Evolutionary conservation across 2,113 vertebrate genomes (phyloP).

Genomic region (Acanthochromis polyacanthus): DNA sequence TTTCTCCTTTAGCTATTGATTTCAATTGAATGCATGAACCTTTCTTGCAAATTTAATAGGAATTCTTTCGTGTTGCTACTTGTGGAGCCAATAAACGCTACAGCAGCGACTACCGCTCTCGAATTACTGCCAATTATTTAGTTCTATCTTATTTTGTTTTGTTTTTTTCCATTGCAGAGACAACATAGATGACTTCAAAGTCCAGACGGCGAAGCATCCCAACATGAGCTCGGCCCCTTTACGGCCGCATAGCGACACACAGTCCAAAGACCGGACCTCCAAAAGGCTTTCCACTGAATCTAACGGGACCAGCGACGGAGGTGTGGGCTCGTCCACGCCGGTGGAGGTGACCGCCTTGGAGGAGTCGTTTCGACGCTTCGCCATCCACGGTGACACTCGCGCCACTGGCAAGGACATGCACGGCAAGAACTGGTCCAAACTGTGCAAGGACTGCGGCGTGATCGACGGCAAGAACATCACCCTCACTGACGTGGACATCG

Average conservation of each 20-base stretch:
- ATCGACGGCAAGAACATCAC: constrained; percentile 94
- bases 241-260: constrained; percentile 75
- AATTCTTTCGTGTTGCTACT: too few species aligned
- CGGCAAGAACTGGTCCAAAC: constrained; percentile 98
- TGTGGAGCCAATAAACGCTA: too few species aligned
- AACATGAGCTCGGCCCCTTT: constrained; percentile 72
- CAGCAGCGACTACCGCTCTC: too few species aligned
- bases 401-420: constrained; percentile 95
- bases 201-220: constrained; percentile 84
- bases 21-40: neutral
- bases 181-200: constrained; percentile 84
- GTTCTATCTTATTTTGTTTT: neutral
- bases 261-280: constrained; percentile 78
- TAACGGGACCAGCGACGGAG: constrained; percentile 88
- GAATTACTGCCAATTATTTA: neutral
- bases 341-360: constrained; percentile 92
- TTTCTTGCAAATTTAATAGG: neutral
- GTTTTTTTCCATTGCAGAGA: constrained; percentile 62
- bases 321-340: constrained; percentile 80
- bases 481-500: constrained; percentile 96
- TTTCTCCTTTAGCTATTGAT: constrained; percentile 8
- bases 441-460: constrained; percentile 95
- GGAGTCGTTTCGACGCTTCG: constrained; percentile 93
- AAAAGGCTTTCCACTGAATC: constrained; percentile 87
- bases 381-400: constrained; percentile 93